phyloP scores from a whole-genome alignment of 2,888 invertebrate genomes.

The Campaea margaritaria region DNA sequence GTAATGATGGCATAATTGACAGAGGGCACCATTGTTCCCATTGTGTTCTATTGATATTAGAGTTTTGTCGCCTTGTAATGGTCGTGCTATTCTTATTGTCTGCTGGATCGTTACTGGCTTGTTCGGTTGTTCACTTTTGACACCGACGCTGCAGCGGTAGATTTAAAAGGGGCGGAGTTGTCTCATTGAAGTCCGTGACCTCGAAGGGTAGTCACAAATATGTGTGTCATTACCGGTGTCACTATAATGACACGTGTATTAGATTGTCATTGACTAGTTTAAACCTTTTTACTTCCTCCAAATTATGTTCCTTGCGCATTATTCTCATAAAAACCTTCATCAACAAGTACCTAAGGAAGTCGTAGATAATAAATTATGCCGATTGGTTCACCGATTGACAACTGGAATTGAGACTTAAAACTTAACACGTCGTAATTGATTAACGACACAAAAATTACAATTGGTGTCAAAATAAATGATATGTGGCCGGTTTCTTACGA shows the following conservation, averaged over 20 bases:
- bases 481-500: conserved; percentile 70
- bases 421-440: conserved; percentile 70
- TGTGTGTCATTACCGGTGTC: conserved; percentile 47
- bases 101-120: conserved; percentile 59
- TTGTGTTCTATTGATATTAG: conserved; percentile 82
- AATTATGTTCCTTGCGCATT: conserved; percentile 16
- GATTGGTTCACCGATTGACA: conserved; percentile 31
- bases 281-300: conserved; percentile 23
- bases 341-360: not conserved
- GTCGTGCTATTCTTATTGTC: conserved; percentile 74
- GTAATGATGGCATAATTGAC: conserved; percentile 85
- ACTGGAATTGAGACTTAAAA: conserved; percentile 70
- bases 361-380: conserved; percentile 25
- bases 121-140: conserved; percentile 58
- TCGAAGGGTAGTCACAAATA: conserved; percentile 39
- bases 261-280: conserved; percentile 38
- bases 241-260: conserved; percentile 40
- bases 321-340: conserved; percentile 16
- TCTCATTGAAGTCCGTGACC: conserved; percentile 61
- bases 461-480: conserved; percentile 80
- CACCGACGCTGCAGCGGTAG: conserved; percentile 59
- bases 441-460: conserved; percentile 69
- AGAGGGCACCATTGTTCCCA: conserved; percentile 83
- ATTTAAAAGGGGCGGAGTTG: conserved; percentile 78
- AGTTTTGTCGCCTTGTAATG: conserved; percentile 84